Evolutionary conservation across 2,797 vertebrate species (phyloP).

Genomic region (Tokudaia tokunoshimensis): DNA sequence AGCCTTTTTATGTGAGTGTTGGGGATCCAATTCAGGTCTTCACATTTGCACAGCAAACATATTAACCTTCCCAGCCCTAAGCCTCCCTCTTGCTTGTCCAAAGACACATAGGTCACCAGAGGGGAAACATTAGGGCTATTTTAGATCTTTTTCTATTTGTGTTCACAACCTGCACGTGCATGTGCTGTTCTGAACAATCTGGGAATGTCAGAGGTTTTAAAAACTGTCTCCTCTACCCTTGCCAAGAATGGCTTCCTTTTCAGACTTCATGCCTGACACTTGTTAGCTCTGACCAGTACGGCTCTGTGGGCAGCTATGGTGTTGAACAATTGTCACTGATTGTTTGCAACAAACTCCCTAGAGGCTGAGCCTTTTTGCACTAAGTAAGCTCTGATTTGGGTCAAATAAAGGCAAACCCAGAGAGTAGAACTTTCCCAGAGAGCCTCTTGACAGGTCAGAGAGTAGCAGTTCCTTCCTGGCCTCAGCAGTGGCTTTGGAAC

Average conservation of each 20-base stretch:
- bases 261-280: neutral
- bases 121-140: neutral
- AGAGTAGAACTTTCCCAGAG: neutral
- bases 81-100: neutral
- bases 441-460: neutral
- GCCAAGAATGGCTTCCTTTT: neutral
- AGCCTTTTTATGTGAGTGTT: neutral
- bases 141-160: neutral
- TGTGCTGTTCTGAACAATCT: neutral
- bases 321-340: slow-evolving; percentile 20
- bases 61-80: neutral
- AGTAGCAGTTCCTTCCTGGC: neutral
- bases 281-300: neutral
- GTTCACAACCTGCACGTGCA: neutral
- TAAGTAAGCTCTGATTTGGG: neutral
- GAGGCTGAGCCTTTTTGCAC: neutral
- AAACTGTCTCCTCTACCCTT: neutral
- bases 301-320: neutral
- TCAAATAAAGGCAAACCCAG: neutral
- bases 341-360: neutral
- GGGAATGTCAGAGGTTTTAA: neutral
- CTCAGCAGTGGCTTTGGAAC: neutral
- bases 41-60: neutral
- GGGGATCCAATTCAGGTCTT: neutral
- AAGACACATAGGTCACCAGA: neutral